Percentiles rank a stretch among this genome's conserved stretches.
Conservation (phyloP, 2,888 invertebrate genomes). For the Anorthoa munda region DNA sequence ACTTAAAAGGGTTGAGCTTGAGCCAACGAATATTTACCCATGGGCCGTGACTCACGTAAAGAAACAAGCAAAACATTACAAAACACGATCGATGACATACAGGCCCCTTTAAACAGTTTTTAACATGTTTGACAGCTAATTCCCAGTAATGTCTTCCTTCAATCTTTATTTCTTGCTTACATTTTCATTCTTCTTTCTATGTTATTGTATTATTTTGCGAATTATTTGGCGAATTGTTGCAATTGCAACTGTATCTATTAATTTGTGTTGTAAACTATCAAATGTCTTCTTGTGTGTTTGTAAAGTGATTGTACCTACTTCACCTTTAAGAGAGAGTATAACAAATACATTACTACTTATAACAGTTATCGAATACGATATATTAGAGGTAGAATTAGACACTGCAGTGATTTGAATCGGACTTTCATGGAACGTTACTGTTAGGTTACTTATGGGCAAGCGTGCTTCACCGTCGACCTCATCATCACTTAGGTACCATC, state of each 20-base stretch:
- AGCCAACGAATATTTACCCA: neutral
- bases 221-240: constrained; percentile 44
- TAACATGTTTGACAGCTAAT: neutral
- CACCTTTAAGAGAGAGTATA: neutral
- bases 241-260: constrained; percentile 39
- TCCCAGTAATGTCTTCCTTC: neutral
- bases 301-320: constrained; percentile 4
- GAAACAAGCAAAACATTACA: neutral
- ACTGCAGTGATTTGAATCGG: neutral
- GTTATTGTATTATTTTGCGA: constrained; percentile 43
- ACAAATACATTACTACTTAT: neutral
- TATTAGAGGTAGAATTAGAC: neutral
- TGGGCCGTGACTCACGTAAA: neutral
- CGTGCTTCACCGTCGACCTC: too few relatives aligned
- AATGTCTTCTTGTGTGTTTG: neutral
- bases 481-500: too few relatives aligned
- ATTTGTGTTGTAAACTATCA: constrained; percentile 7
- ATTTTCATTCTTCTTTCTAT: neutral
- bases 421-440: too few relatives aligned
- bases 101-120: too few relatives aligned
- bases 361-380: neutral
- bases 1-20: neutral
- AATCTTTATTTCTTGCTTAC: neutral
- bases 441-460: too few relatives aligned
- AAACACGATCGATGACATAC: neutral